Evolutionary conservation across 2,888 invertebrate species (phyloP).

Genomic region (Thera britannica): DNA sequence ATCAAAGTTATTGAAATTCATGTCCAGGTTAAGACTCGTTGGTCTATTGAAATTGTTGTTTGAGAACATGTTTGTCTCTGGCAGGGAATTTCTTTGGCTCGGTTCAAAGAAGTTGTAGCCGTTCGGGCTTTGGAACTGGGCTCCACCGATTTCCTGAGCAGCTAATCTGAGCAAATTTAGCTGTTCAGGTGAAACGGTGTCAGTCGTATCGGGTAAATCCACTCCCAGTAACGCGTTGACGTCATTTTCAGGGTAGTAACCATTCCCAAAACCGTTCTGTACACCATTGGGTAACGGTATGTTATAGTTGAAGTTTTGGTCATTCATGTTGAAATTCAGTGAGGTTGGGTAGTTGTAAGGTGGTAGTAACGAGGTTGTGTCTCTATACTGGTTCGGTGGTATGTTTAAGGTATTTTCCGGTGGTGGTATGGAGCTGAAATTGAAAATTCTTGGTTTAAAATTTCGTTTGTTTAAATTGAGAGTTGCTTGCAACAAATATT

Average conservation of each 20-base stretch:
- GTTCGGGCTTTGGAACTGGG: slow-evolving; percentile 74
- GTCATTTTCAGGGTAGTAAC: slow-evolving; percentile 66
- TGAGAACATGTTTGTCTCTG: slow-evolving; percentile 69
- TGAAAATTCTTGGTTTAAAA: slow-evolving; percentile 1
- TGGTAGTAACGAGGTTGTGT: slow-evolving; percentile 58
- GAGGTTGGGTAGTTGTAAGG: slow-evolving; percentile 68
- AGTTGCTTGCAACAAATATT: no score
- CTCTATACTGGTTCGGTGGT: slow-evolving; percentile 64
- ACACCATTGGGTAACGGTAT: slow-evolving; percentile 32
- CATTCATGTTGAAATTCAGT: slow-evolving; percentile 64
- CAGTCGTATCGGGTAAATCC: slow-evolving; percentile 60
- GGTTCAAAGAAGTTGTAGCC: slow-evolving; percentile 78
- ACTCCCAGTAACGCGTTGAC: slow-evolving; percentile 62
- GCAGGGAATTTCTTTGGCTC: slow-evolving; percentile 77
- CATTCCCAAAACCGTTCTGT: slow-evolving; percentile 56
- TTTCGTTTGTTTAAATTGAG: no score
- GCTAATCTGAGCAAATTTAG: slow-evolving; percentile 76
- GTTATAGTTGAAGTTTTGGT: slow-evolving; percentile 68
- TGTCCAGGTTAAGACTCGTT: slow-evolving; percentile 73
- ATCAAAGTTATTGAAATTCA: slow-evolving; percentile 69
- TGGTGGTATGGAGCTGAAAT: slow-evolving; percentile 70
- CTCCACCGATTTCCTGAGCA: slow-evolving; percentile 81
- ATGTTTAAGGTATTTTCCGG: slow-evolving; percentile 69
- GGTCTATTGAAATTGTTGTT: slow-evolving; percentile 67
- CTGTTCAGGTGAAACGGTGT: slow-evolving; percentile 75